These are phyloP conservation scores for Onychomys leucogaster DNA, from an alignment of 2,797 vertebrate species.

Conservation along the genomic window DNA sequence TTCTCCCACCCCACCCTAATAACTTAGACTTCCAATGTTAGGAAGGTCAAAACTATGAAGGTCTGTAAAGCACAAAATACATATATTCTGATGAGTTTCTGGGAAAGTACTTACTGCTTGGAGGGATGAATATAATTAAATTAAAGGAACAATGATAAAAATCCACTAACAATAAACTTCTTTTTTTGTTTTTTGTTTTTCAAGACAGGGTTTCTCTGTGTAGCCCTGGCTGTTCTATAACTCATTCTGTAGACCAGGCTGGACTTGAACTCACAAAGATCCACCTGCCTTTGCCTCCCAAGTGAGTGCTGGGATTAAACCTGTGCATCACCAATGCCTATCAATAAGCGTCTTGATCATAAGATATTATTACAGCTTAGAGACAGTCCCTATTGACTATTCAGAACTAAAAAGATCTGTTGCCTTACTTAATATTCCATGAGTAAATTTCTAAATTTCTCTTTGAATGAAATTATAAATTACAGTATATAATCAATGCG, in stretches of 20 bases:
- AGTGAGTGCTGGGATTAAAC: too few species aligned
- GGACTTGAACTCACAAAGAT: too few species aligned
- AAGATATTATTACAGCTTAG: neutral
- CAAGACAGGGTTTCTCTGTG: too few species aligned
- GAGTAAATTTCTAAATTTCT: neutral
- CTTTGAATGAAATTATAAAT: neutral
- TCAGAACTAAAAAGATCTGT: neutral
- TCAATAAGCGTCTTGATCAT: neutral
- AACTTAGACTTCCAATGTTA: neutral
- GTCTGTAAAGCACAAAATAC: neutral
- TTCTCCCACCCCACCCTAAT: neutral
- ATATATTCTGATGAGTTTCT: neutral
- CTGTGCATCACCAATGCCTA: too few species aligned
- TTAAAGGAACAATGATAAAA: neutral
- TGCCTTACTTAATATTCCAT: neutral
- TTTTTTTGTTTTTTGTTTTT: neutral
- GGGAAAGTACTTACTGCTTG: neutral
- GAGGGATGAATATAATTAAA: neutral
- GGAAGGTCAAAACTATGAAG: neutral
- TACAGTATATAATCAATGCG: neutral
- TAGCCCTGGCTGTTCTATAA: too few species aligned
- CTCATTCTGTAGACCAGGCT: too few species aligned
- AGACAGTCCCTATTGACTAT: neutral
- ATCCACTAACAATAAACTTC: neutral
- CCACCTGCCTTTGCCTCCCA: too few species aligned